These are phyloP conservation scores for Pseudois nayaur DNA, from an alignment of 2,113 vertebrate species.

Conservation along the genomic window DNA sequence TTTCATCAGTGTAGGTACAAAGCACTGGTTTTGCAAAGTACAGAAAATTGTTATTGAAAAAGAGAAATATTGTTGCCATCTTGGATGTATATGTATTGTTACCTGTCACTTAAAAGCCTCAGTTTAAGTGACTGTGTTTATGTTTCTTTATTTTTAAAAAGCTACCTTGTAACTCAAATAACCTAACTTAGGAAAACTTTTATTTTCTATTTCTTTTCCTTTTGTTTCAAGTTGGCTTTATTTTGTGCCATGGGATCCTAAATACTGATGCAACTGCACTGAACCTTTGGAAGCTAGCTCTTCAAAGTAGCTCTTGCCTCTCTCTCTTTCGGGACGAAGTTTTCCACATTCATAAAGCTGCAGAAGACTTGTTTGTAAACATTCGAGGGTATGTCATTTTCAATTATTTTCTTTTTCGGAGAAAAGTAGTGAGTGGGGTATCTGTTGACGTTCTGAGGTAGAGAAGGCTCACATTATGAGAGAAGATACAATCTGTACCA, in stretches of 20 bases:
- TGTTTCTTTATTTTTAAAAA: not conserved
- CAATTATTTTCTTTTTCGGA: not conserved
- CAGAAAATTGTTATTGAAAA: conserved; percentile 3
- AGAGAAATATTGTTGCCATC: not conserved
- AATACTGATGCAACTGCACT: conserved; percentile 94
- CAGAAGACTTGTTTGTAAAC: conserved; percentile 98
- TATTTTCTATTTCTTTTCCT: conserved; percentile 46
- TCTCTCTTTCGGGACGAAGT: conserved; percentile 98
- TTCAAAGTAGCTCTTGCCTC: conserved; percentile 98
- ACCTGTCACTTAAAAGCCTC: not conserved
- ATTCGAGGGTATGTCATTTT: conserved; percentile 90
- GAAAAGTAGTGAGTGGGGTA: not conserved
- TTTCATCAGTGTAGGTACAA: not conserved
- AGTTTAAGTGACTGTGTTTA: not conserved
- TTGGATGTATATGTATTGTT: not conserved
- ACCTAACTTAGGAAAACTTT: conserved; percentile 9
- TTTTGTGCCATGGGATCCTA: conserved; percentile 94
- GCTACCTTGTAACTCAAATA: not conserved
- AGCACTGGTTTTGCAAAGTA: conserved; percentile 27
- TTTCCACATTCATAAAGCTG: conserved; percentile 98
- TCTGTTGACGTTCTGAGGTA: not conserved
- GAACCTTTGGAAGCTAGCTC: conserved; percentile 96
- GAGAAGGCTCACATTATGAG: not conserved
- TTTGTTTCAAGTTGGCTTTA: conserved; percentile 92
- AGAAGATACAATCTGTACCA: not conserved